Base-by-base conservation (phyloP, 2,888 invertebrate genomes). In the Chromoteleia sp. region DNA sequence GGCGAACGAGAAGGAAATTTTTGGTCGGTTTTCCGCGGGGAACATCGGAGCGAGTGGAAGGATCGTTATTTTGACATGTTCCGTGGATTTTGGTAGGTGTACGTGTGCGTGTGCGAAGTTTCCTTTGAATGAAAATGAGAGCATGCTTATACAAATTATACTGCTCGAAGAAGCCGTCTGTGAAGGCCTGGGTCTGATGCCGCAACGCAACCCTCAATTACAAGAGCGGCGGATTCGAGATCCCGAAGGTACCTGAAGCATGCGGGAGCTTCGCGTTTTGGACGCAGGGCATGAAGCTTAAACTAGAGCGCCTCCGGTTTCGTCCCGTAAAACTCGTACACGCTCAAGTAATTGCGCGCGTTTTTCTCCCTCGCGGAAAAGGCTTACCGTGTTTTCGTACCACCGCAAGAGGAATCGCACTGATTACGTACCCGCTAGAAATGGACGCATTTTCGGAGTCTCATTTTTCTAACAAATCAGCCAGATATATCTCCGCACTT, bases 91-190 rank as follows among this genome's bases (percentile, higher is more conserved):
- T 39, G 17, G 41, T 14, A 21, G 14, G 41, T 30, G 52, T 52
- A 41, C 45, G 54, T 41, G 63, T 29, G 59, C 12, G 19, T 14
- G 43, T 12, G 33, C 19, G 41, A 12, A 17, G 56, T 58, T 77
- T 71, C 65, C 71, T 78, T 71, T 71, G 65, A 78, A 71, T 73
- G 73, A 79, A 79, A 79, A 73, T 21, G 73, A 52, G 67, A 67
- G 73, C 65, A 50, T 68, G 43, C 79, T 79, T 68, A 68, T 79
- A 79, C 54, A 79, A 79, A 79, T 79, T 73, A 79, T 67, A 73
- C 67, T 54, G 67, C 73, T 67, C 59, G 79, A 73, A 67, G 79
- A 78, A 71, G 52, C 65, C 73, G 73, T 79, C 73, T 77, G 70
- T 50, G 63, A 77, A 77, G 68, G 76, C 63, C 45, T 43, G 63